phyloP scores from a whole-genome alignment of 1,140 invertebrate genomes.

The Metopolophium dirhodum region DNA sequence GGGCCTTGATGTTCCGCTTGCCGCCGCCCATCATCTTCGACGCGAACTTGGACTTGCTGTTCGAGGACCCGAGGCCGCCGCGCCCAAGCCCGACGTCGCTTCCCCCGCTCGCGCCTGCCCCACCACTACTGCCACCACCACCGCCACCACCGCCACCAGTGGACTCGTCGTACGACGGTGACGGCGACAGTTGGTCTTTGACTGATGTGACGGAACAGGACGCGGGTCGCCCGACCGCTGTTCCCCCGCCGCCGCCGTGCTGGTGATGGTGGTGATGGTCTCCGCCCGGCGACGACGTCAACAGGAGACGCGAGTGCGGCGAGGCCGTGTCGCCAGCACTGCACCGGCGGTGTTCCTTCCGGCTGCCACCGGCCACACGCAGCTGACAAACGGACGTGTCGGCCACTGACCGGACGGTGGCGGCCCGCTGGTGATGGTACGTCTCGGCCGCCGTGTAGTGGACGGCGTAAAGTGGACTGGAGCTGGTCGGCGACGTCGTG shows the following conservation, averaged over 20 bases:
- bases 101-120: conserved; percentile 56
- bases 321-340: conserved; percentile 58
- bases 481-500: conserved; percentile 61
- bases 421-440: conserved; percentile 57
- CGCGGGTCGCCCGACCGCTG: not conserved
- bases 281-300: not conserved
- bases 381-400: conserved; percentile 62
- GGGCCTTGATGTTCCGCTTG: conserved; percentile 83
- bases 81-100: conserved; percentile 50
- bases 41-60: conserved; percentile 63
- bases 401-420: conserved; percentile 57
- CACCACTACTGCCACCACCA: conserved; percentile 28
- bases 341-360: conserved; percentile 52
- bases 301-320: conserved; percentile 54
- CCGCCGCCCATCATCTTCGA: conserved; percentile 77
- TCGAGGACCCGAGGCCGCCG: not conserved
- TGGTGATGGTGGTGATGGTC: conserved; percentile 51
- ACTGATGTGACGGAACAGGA: conserved; percentile 19
- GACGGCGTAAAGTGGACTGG: conserved; percentile 66
- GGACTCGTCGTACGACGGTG: conserved; percentile 58
- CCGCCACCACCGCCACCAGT: not conserved
- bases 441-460: conserved; percentile 67
- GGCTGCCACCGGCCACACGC: conserved; percentile 62
- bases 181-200: conserved; percentile 60
- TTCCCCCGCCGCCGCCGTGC: not conserved